Evolutionary conservation across 1,140 invertebrate species (phyloP), one percentile per base, ranked within the genome.

Genomic region (Dendrolimus kikuchii): DNA sequence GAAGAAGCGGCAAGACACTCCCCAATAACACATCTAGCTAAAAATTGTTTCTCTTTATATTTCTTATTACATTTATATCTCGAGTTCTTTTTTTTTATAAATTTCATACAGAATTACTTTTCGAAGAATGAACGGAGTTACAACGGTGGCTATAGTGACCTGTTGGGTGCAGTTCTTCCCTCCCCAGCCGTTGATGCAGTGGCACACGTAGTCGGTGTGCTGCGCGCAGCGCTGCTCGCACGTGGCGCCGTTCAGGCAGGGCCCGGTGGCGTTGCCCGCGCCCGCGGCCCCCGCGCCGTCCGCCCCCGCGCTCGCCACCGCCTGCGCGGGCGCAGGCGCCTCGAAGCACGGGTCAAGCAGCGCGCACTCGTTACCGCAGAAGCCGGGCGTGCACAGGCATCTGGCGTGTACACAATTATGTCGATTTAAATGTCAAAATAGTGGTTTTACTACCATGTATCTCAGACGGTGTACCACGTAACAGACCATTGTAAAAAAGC

Each of bases 281-380:
- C n/a, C n/a, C n/a, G n/a, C n/a, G n/a, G n/a, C n/a, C 39, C 5
- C 43, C 5, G 43, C 5, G 23, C 47, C 23, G 46, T 47, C 8
- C 38, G 39, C 23, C 48, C 47, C 8, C 38, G 39, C 37, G 40
- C 42, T n/a, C n/a, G n/a, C 47, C 10, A 6, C 57, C 7, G 37
- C 52, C 38, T 8, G 41, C 46, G 47, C 49, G 37, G 37, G 39
- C 50, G 10, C 10, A 55, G 36, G 47, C 46, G 38, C 46, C 53
- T 52, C 53, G 57, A 69, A 71, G 70, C 95, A 96, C 3, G 93
- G 94, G 89, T 96, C 90, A 4, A 78, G 65, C 44, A 94, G 86
- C 54, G 89, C 88, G 70, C 95, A 96, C 46, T 89, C 89, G 23
- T 88, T 73, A 3, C 95, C 95, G 74, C 95, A 96, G 58, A 89